Conservation (phyloP, 1,140 invertebrate genomes). For the Drosophila rufa region DNA sequence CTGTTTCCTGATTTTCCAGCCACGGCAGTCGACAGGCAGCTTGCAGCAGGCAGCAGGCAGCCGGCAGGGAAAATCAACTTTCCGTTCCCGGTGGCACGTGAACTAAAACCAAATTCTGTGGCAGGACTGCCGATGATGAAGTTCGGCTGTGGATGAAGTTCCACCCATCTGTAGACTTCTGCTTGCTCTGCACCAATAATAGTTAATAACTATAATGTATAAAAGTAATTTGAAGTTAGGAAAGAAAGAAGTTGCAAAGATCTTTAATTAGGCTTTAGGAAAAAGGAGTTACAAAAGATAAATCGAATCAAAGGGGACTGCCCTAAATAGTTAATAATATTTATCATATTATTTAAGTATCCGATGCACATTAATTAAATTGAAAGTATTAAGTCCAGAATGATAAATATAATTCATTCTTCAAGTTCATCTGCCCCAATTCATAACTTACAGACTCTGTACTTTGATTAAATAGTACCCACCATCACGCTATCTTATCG, state of each 20-base stretch:
- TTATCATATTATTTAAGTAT: too few relatives aligned
- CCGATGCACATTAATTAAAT: too few relatives aligned
- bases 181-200: constrained; percentile 7
- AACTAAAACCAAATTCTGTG: constrained; percentile 53
- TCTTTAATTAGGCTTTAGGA: too few relatives aligned
- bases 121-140: constrained; percentile 55
- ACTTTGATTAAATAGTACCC: constrained; percentile 7
- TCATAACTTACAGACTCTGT: constrained; percentile 6
- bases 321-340: too few relatives aligned
- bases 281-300: too few relatives aligned
- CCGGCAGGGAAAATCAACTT: constrained; percentile 50
- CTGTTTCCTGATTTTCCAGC: constrained; percentile 63
- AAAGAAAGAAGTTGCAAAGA: too few relatives aligned
- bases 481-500: constrained; percentile 29
- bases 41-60: constrained; percentile 10
- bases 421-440: background rate
- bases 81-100: constrained; percentile 49
- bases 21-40: constrained; percentile 6
- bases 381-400: too few relatives aligned
- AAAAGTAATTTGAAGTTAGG: too few relatives aligned
- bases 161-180: background rate
- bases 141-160: constrained; percentile 31
- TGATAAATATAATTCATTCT: too few relatives aligned
- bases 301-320: too few relatives aligned
- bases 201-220: too few relatives aligned